phyloP scores from a whole-genome alignment of 2,888 invertebrate species.

The Aphrophora alni region DNA sequence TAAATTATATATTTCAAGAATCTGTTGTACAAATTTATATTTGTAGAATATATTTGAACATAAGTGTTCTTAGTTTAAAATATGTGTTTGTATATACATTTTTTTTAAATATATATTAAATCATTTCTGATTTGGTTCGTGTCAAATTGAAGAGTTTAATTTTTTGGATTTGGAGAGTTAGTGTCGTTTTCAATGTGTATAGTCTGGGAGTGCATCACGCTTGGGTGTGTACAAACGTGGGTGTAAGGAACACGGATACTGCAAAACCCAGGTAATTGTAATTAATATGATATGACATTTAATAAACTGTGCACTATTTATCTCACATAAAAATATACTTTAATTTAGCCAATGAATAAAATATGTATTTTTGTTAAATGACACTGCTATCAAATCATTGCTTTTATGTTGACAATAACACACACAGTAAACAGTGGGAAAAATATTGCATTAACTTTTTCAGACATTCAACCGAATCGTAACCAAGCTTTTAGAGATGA shows the following conservation, averaged over 20 bases:
- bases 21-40: not conserved
- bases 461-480: no score
- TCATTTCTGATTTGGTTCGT: not conserved
- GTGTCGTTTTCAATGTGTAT: not conserved
- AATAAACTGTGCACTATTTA: no score
- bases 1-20: not conserved
- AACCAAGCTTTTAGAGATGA: no score
- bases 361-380: no score
- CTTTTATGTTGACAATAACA: no score
- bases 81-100: not conserved
- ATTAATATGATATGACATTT: no score
- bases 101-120: not conserved
- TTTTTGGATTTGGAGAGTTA: not conserved
- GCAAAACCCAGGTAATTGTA: not conserved
- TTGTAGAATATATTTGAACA: not conserved
- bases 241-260: not conserved
- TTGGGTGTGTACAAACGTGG: not conserved
- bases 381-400: no score
- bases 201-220: not conserved
- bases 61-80: not conserved
- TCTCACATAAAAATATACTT: no score
- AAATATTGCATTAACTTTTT: no score
- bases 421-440: no score
- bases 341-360: no score
- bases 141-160: not conserved